Evolutionary conservation across 2,888 invertebrate genomes (phyloP).

Genomic region (Pandemis corylana): DNA sequence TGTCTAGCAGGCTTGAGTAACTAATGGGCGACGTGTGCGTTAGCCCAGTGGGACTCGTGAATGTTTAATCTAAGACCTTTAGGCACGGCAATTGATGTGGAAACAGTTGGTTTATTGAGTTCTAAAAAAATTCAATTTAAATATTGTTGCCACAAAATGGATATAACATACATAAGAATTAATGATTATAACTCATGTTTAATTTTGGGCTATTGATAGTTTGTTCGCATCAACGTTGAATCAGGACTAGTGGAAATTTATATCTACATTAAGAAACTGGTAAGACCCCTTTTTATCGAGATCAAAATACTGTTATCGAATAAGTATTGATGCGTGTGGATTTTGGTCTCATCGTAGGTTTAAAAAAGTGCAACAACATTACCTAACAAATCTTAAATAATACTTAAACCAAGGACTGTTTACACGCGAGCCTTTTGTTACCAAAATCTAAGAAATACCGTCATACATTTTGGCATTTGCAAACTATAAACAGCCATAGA

Average conservation of each 20-base stretch:
- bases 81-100: not conserved
- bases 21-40: constrained; percentile 22
- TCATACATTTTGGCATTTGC: not conserved
- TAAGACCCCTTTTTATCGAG: too few relatives aligned
- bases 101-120: not conserved
- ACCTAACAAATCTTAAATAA: too few relatives aligned
- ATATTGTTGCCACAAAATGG: not conserved
- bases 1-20: constrained; percentile 15
- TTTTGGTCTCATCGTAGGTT: too few relatives aligned
- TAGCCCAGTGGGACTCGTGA: constrained; percentile 16
- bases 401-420: too few relatives aligned
- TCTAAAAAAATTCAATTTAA: not conserved
- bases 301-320: too few relatives aligned
- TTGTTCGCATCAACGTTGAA: too few relatives aligned
- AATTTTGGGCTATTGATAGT: too few relatives aligned
- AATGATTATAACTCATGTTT: too few relatives aligned
- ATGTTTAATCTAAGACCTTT: constrained; percentile 10
- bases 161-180: not conserved
- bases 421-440: not conserved
- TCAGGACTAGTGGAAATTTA: too few relatives aligned
- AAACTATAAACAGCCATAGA: not conserved
- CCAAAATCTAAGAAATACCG: not conserved
- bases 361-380: too few relatives aligned
- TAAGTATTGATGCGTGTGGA: too few relatives aligned
- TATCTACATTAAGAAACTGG: too few relatives aligned